A percentile compares a stretch with the other conserved stretches of the same genome.
Evolutionary conservation across 2,888 invertebrate species (phyloP).

Genomic region (Aromia moschata): DNA sequence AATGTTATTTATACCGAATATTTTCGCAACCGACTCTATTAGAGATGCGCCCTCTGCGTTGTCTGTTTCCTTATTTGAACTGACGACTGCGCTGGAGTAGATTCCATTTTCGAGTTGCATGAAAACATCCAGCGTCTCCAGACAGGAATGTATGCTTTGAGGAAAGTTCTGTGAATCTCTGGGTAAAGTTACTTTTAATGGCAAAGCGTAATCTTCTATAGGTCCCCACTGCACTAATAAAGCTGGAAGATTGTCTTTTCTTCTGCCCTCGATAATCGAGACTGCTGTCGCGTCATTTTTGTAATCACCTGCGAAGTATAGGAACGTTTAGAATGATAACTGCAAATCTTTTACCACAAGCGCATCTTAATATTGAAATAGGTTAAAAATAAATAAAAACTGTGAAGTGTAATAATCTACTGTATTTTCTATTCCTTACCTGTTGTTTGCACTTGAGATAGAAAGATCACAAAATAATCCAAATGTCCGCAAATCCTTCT

Average conservation of each 20-base stretch:
- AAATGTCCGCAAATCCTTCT: slow-evolving; percentile 61
- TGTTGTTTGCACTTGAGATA: no score
- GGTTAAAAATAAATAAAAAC: no score
- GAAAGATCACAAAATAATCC: slow-evolving; percentile 45
- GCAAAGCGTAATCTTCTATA: slow-evolving; percentile 41
- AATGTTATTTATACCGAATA: slow-evolving; percentile 61
- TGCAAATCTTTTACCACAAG: no score
- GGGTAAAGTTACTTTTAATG: slow-evolving; percentile 13
- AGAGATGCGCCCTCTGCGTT: background rate
- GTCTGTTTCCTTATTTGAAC: background rate
- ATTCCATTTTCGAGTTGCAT: background rate
- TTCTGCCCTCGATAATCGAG: slow-evolving; percentile 43
- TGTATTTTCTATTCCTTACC: no score
- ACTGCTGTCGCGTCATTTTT: no score
- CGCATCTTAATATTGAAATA: no score
- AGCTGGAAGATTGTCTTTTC: slow-evolving; percentile 41
- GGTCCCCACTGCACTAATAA: slow-evolving; percentile 48
- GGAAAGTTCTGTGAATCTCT: slow-evolving; percentile 1
- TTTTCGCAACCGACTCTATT: slow-evolving; percentile 1
- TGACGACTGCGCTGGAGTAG: background rate
- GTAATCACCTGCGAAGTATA: no score
- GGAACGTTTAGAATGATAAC: no score
- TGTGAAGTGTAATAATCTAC: no score
- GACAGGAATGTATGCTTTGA: slow-evolving; percentile 12
- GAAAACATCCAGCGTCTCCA: background rate